These are phyloP conservation scores for Verasper variegatus DNA, from an alignment of 2,113 vertebrate species.

Conservation along the genomic window DNA sequence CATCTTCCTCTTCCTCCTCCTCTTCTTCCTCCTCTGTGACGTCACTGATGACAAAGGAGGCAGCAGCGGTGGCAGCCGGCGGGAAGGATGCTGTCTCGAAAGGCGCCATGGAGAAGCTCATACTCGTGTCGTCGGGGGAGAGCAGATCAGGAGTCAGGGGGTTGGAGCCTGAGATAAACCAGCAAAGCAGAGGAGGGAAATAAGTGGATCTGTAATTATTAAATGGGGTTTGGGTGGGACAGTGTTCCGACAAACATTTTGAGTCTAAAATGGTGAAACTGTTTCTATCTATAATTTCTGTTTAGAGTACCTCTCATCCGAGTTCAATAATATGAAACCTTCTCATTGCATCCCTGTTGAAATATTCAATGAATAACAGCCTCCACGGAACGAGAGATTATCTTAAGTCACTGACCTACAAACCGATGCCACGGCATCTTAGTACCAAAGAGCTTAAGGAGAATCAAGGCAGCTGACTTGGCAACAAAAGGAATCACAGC, in stretches of 20 bases:
- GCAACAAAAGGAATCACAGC: slow-evolving; percentile 29
- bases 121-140: slow-evolving; percentile 93
- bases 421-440: slow-evolving; percentile 52
- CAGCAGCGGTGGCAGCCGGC: slow-evolving; percentile 79
- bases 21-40: slow-evolving; percentile 92
- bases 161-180: slow-evolving; percentile 85
- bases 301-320: background rate
- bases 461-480: slow-evolving; percentile 47
- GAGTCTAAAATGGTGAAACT: background rate
- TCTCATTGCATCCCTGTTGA: background rate
- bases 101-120: slow-evolving; percentile 93
- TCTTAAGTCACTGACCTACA: slow-evolving; percentile 55
- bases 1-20: slow-evolving; percentile 82
- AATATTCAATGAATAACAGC: background rate
- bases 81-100: slow-evolving; percentile 90
- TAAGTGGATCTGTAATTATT: background rate
- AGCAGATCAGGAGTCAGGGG: slow-evolving; percentile 92
- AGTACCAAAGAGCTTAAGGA: slow-evolving; percentile 43
- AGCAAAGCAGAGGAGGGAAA: background rate
- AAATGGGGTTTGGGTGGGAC: background rate
- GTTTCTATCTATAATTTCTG: background rate
- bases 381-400: slow-evolving; percentile 13
- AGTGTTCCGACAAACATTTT: background rate
- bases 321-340: background rate
- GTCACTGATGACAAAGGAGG: slow-evolving; percentile 98